phyloP scores from a whole-genome alignment of 2,113 vertebrate genomes.

The Hippocampus abdominalis region DNA sequence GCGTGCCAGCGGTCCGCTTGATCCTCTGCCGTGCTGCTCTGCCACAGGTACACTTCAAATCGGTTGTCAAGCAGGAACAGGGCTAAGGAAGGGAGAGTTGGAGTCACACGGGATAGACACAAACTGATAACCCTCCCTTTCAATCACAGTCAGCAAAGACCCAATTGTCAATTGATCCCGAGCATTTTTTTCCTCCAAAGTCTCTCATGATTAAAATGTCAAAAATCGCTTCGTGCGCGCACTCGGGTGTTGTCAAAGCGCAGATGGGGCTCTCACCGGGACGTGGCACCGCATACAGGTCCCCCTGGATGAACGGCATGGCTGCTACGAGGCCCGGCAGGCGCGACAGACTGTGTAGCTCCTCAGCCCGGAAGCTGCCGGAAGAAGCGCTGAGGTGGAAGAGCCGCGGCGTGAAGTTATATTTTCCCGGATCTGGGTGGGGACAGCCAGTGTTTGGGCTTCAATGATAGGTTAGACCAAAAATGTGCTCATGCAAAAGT shows the following conservation, averaged over 20 bases:
- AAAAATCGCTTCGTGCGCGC: not conserved
- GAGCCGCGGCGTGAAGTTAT: constrained; percentile 76
- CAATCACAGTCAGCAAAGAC: not conserved
- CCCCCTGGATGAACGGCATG: constrained; percentile 75
- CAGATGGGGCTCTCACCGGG: constrained; percentile 61
- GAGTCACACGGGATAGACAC: not conserved
- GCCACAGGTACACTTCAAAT: constrained; percentile 79
- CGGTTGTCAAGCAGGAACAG: constrained; percentile 76
- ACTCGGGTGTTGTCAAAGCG: not conserved
- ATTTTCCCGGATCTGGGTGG: constrained; percentile 75
- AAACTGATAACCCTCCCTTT: not conserved
- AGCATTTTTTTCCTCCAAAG: no score
- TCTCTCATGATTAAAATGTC: not conserved
- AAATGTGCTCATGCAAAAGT: not conserved
- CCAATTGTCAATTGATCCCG: not conserved
- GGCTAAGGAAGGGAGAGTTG: constrained; percentile 47
- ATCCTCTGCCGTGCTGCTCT: constrained; percentile 37
- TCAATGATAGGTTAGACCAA: not conserved
- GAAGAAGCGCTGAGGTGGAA: constrained; percentile 68
- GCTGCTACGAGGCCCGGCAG: constrained; percentile 61
- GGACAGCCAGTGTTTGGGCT: not conserved
- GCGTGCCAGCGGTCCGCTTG: constrained; percentile 58
- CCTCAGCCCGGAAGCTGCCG: constrained; percentile 60
- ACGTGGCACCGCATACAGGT: constrained; percentile 60
- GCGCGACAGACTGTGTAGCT: constrained; percentile 56